Base-by-base conservation (phyloP, 2,888 invertebrate genomes). In the Dione vanillae region DNA sequence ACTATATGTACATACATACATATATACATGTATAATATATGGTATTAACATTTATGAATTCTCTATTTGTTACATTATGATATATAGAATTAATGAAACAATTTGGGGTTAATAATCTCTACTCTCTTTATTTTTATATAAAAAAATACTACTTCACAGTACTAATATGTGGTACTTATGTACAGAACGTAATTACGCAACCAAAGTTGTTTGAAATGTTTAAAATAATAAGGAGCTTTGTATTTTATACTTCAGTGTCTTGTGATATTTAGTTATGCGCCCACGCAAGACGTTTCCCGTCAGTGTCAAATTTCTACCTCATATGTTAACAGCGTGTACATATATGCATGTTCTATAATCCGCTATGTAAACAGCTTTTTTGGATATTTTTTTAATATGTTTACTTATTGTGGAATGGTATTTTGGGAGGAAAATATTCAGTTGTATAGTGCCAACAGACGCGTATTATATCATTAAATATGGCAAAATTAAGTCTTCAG, bases 261-360 rank as follows among this genome's bases (percentile, higher is more conserved):
- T 27, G 47, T 19, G 64, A 35, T 64, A 64, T 64, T 51, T 40
- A 49, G 49, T 19, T 14, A 69, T 20, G 47, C 73, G 71, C 73
- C 73, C 59, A 74, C 73, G 69, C 59, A 58, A 61, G 41, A 19
- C 69, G 61, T 58, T 54, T 58, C 67, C 58, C 67, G 43, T 47
- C 49, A 67, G 67, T 70, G 70, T 67, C 67, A 71, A 71, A 71
- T 67, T 71, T 71, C 67, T 67, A 62, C 51, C 62, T 56, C 70
- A 52, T 35, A 71, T 64, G 70, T 47, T 71, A 71, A 71, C 70
- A 61, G 47, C 47, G 56, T 54, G 49, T 49, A 67, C 62, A 67
- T 64, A 70, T 67, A 67, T n/a, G 56, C 37, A 19, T 27, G 19
- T 19, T 54, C 47, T 41, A 43, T 49, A 51, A 62, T 64, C 64